phyloP scores from a whole-genome alignment of 2,797 vertebrate species.

The Coracias cyanogaster region DNA sequence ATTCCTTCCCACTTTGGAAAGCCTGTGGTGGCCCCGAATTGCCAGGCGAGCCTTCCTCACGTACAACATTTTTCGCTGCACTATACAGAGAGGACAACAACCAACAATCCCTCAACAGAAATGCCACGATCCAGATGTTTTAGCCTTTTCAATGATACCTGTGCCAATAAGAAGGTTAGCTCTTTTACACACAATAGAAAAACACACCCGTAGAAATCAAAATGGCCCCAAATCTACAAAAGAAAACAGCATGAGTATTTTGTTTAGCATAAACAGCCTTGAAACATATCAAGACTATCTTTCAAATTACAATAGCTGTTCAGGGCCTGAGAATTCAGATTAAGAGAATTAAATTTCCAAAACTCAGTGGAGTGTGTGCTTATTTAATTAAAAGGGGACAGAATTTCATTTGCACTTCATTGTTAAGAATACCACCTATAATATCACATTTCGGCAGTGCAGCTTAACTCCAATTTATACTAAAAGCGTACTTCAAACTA shows the following conservation, averaged over 20 bases:
- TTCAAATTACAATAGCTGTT: conserved; percentile 42
- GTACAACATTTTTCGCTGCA: neutral
- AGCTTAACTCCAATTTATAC: conserved; percentile 51
- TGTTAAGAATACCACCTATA: conserved; percentile 53
- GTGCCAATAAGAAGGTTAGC: neutral
- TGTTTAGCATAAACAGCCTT: neutral
- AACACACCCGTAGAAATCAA: neutral
- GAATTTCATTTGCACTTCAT: conserved; percentile 61
- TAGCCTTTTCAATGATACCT: neutral
- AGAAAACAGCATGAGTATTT: neutral
- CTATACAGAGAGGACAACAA: neutral
- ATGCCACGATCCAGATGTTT: neutral
- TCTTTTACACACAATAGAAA: neutral
- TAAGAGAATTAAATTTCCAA: conserved; percentile 61
- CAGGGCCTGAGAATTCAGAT: conserved; percentile 18
- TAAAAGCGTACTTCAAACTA: conserved; percentile 47
- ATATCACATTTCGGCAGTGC: conserved; percentile 41
- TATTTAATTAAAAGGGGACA: conserved; percentile 66
- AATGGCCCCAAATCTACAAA: neutral
- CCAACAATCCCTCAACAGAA: neutral
- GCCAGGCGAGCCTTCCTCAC: neutral
- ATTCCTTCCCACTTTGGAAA: neutral
- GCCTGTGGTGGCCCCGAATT: neutral
- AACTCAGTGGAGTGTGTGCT: conserved; percentile 53
- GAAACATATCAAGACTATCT: conserved; percentile 39